Conservation (phyloP, 2,113 vertebrate species). For the Pagrus major region DNA sequence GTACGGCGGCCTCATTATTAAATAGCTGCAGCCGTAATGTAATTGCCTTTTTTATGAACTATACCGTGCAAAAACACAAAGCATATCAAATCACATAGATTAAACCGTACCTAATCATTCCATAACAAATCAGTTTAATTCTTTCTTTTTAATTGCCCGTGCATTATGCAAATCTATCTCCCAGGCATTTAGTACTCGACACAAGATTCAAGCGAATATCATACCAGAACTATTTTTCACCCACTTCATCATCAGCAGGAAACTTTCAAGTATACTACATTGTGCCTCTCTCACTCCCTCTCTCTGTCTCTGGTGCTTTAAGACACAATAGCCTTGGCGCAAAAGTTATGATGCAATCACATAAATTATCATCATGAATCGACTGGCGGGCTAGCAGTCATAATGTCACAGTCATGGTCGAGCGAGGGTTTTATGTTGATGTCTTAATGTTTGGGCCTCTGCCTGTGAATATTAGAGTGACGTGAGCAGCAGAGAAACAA, state of each 20-base stretch:
- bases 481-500: slow-evolving; percentile 22
- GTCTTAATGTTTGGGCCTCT: slow-evolving; percentile 58
- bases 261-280: slow-evolving; percentile 17
- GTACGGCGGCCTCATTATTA: slow-evolving; percentile 8
- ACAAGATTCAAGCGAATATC: slow-evolving; percentile 16
- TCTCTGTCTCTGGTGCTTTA: neutral
- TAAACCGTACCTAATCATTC: slow-evolving; percentile 33
- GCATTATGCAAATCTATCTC: slow-evolving; percentile 49
- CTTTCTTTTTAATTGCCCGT: slow-evolving; percentile 50
- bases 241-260: slow-evolving; percentile 17
- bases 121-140: slow-evolving; percentile 64
- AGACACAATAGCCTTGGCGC: slow-evolving; percentile 29
- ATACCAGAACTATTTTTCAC: slow-evolving; percentile 2
- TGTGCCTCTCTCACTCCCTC: neutral
- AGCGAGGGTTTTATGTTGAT: slow-evolving; percentile 57
- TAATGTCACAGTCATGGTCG: neutral
- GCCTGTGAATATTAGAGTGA: slow-evolving; percentile 58
- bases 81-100: slow-evolving; percentile 48
- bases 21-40: slow-evolving; percentile 24
- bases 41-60: slow-evolving; percentile 36
- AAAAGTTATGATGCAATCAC: slow-evolving; percentile 26
- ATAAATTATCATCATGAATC: slow-evolving; percentile 42
- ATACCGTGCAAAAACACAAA: slow-evolving; percentile 26
- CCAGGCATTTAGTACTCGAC: slow-evolving; percentile 14
- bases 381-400: neutral